Percentiles rank a stretch among this genome's conserved stretches.
Conservation (phyloP, 1,140 invertebrate species). For the Pseudachorutes palmiensis region DNA sequence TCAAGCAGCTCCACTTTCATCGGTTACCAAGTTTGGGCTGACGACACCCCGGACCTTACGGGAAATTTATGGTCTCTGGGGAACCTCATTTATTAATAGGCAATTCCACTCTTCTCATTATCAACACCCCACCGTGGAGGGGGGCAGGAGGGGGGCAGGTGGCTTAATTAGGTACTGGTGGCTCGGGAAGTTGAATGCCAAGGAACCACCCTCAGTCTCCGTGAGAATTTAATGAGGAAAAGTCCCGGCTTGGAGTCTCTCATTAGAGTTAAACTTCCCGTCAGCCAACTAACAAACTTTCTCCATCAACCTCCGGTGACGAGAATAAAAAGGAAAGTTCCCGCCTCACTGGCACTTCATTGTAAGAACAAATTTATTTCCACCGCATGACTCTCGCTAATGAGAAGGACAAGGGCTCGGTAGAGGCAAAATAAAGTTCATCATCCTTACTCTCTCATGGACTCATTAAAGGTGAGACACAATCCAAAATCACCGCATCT, state of each 20-base stretch:
- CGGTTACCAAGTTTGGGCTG: conserved; percentile 34
- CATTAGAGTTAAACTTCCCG: too few relatives aligned
- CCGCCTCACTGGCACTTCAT: neutral
- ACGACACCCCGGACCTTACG: conserved; percentile 28
- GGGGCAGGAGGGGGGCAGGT: neutral
- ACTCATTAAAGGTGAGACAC: too few relatives aligned
- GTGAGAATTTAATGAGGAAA: conserved; percentile 40
- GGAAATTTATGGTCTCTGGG: conserved; percentile 38
- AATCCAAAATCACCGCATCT: too few relatives aligned
- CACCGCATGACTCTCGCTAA: too few relatives aligned
- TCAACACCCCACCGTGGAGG: conserved; percentile 17
- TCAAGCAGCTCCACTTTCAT: neutral
- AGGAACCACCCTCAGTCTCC: conserved; percentile 16
- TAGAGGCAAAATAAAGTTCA: too few relatives aligned
- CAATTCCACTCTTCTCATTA: conserved; percentile 34
- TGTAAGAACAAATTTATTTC: too few relatives aligned
- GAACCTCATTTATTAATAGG: conserved; percentile 40
- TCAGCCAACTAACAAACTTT: too few relatives aligned
- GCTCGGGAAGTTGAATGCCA: too few relatives aligned
- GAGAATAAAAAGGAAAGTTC: neutral
- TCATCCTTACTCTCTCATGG: too few relatives aligned
- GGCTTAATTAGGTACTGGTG: too few relatives aligned
- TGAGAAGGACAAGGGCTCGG: too few relatives aligned
- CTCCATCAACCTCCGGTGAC: neutral
- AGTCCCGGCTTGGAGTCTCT: conserved; percentile 18